phyloP scores from a whole-genome alignment of 2,888 invertebrate genomes.

The Nudaria mundana region DNA sequence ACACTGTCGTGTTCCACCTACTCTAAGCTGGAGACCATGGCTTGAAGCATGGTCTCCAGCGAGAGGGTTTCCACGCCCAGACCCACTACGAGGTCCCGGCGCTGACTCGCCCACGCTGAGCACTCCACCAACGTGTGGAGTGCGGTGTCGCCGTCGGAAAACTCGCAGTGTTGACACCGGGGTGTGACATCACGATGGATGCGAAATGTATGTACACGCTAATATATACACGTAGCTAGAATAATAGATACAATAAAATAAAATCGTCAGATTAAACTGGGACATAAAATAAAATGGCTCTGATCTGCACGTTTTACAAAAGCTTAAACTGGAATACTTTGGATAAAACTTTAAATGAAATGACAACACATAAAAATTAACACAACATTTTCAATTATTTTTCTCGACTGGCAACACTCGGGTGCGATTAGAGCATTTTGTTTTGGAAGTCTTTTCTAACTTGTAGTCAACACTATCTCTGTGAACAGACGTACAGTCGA shows the following conservation, averaged over 20 bases:
- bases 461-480: slow-evolving; percentile 57
- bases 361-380: slow-evolving; percentile 44
- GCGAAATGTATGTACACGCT: no score
- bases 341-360: slow-evolving; percentile 29
- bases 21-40: no score
- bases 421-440: slow-evolving; percentile 21
- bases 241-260: slow-evolving; percentile 19
- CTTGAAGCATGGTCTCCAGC: no score
- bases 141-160: no score
- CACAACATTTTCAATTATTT: slow-evolving; percentile 44
- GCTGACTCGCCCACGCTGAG: no score
- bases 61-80: no score
- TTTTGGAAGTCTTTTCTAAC: slow-evolving; percentile 31
- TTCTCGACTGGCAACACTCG: slow-evolving; percentile 20
- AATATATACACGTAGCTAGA: no score
- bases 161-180: no score
- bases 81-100: no score
- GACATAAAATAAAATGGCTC: slow-evolving; percentile 13
- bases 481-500: slow-evolving; percentile 40
- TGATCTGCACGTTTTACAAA: slow-evolving; percentile 6
- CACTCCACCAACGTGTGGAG: no score
- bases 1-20: no score
- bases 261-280: slow-evolving; percentile 3
- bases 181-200: no score
- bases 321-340: slow-evolving; percentile 27